Percentiles rank a stretch among this genome's conserved stretches.
phyloP scores from a whole-genome alignment of 1,140 invertebrate genomes.

The Teleogryllus occipitalis region DNA sequence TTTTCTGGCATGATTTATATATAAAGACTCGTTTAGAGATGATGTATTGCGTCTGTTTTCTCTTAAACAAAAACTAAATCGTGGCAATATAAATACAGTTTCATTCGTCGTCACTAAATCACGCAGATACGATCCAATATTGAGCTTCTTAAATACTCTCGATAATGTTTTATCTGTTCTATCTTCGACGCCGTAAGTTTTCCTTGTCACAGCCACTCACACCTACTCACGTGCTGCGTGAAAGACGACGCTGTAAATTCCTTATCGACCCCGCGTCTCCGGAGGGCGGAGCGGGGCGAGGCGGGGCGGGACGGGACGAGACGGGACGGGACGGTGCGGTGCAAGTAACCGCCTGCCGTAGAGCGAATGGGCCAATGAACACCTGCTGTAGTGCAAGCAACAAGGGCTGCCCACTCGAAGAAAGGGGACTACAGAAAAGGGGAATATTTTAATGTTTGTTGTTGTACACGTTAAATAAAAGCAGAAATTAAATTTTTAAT shows the following conservation, averaged over 20 bases:
- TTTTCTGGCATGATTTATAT: neutral
- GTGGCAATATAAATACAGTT: slow-evolving; percentile 5
- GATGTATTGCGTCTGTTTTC: neutral
- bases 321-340: neutral
- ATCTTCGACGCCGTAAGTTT: neutral
- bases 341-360: neutral
- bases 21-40: neutral
- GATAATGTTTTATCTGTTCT: neutral
- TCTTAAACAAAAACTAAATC: slow-evolving; percentile 1
- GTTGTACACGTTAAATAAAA: no score
- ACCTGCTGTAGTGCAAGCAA: neutral
- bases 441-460: neutral
- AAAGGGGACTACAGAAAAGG: neutral
- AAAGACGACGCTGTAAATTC: neutral
- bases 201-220: neutral
- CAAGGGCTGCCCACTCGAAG: neutral
- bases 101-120: neutral
- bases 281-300: neutral
- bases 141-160: slow-evolving; percentile 1
- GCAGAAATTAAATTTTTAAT: no score
- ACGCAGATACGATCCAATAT: neutral
- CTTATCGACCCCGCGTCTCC: neutral
- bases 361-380: neutral
- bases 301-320: no score
- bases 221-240: neutral